Conservation (phyloP, 2,797 vertebrate species). For the Melanotaenia pygmaea region DNA sequence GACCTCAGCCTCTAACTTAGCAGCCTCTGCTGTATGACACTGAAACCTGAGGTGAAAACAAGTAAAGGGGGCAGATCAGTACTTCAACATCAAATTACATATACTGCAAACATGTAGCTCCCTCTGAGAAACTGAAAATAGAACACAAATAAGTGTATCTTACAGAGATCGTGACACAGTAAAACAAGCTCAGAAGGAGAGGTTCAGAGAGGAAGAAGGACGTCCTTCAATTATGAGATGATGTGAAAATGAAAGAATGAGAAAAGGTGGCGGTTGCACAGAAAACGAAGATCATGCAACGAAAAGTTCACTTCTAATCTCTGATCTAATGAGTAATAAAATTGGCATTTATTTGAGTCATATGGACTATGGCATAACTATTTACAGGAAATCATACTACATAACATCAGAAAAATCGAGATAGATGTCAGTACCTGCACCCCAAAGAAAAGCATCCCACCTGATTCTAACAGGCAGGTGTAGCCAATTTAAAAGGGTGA, state of each 20-base stretch:
- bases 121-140: neutral
- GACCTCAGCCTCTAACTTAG: conserved; percentile 94
- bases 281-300: conserved; percentile 13
- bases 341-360: neutral
- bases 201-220: neutral
- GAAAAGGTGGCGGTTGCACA: conserved; percentile 6
- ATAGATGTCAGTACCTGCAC: neutral
- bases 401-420: neutral
- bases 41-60: conserved; percentile 85
- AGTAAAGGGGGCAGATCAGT: neutral
- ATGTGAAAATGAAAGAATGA: neutral
- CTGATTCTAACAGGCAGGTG: neutral
- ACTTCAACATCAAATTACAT: neutral
- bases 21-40: conserved; percentile 91
- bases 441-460: neutral
- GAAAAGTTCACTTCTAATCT: neutral
- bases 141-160: neutral
- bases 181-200: neutral
- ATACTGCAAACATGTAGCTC: neutral
- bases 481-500: conserved; percentile 13
- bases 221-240: conserved; percentile 5
- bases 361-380: neutral
- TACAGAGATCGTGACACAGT: neutral
- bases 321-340: neutral
- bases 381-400: neutral